Evolutionary conservation across 2,888 invertebrate species (phyloP).

Genomic region (Anorthoa munda): DNA sequence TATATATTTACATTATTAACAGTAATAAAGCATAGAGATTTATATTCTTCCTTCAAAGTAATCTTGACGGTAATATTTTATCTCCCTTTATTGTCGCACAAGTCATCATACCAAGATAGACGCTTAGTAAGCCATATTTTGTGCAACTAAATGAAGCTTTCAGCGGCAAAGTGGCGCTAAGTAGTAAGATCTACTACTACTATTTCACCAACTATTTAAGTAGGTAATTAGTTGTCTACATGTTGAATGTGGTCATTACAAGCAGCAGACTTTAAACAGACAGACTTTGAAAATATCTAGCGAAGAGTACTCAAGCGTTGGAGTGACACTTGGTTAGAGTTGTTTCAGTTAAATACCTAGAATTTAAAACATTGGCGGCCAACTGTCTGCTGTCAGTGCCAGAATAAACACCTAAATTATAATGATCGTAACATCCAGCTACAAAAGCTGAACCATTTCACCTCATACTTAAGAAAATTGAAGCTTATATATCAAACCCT

Average conservation of each 20-base stretch:
- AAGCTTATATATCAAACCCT: background rate
- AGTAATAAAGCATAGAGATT: conserved; percentile 14
- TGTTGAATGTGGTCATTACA: background rate
- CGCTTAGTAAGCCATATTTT: background rate
- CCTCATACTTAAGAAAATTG: background rate
- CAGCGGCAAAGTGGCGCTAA: background rate
- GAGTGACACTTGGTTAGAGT: background rate
- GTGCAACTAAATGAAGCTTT: background rate
- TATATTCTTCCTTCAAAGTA: conserved; percentile 25
- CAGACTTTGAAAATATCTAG: background rate
- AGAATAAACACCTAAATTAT: conserved; percentile 16
- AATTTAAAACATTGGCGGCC: conserved; percentile 33
- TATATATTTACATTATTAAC: conserved; percentile 23
- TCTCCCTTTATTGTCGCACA: background rate
- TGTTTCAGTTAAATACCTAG: background rate
- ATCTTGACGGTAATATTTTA: background rate
- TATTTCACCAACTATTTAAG: background rate
- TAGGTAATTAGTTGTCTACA: background rate
- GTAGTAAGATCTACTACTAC: background rate
- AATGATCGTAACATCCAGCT: background rate
- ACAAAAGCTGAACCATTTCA: too few species aligned
- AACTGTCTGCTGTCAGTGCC: conserved; percentile 37
- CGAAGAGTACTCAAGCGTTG: background rate
- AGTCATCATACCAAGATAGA: background rate
- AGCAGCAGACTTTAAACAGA: background rate